Evolutionary conservation across 2,797 vertebrate species (phyloP).

Genomic region (Chlorospingus flavigularis): DNA sequence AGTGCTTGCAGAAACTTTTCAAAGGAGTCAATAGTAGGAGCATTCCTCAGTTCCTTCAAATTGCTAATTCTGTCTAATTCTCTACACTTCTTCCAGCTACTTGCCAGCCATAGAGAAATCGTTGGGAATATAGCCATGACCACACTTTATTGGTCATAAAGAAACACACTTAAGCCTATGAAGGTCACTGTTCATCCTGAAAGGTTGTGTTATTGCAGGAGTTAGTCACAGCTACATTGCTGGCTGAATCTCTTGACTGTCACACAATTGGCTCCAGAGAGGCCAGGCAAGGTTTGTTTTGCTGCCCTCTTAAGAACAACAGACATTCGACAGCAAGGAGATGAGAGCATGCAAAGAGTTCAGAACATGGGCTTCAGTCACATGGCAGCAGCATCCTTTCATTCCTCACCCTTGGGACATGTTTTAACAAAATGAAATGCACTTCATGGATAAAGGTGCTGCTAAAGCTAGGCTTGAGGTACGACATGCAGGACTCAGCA

Average conservation of each 20-base stretch:
- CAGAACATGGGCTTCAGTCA: neutral
- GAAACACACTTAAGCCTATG: neutral
- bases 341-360: neutral
- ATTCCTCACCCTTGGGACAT: neutral
- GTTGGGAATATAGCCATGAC: neutral
- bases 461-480: neutral
- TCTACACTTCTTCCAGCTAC: neutral
- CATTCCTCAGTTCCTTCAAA: neutral
- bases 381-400: neutral
- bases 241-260: neutral
- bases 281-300: neutral
- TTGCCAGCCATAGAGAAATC: neutral
- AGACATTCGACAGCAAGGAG: rapidly evolving
- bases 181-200: neutral
- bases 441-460: neutral
- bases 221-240: neutral
- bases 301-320: neutral
- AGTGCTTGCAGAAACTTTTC: neutral
- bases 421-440: neutral
- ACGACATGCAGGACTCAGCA: neutral
- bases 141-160: neutral
- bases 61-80: neutral
- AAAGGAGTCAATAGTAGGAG: neutral
- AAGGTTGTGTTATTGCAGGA: neutral
- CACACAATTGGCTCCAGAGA: neutral